Evolutionary conservation across 1,140 invertebrate species (phyloP).

Genomic region (Drosophila nikananu): DNA sequence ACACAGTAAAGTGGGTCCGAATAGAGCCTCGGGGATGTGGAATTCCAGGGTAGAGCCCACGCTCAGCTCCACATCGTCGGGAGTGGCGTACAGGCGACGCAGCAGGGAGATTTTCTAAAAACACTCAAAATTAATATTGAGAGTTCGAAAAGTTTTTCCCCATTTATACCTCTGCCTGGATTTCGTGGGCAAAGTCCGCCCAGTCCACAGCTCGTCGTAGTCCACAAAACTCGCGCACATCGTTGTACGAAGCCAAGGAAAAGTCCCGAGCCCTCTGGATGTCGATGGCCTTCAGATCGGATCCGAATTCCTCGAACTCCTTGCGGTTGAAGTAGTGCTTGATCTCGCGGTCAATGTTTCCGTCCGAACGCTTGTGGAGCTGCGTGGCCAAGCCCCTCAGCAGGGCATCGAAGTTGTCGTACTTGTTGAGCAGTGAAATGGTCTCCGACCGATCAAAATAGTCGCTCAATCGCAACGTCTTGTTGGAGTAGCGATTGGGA

Average conservation of each 20-base stretch:
- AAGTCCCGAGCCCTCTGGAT: constrained; percentile 96
- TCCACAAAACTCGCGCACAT: constrained; percentile 92
- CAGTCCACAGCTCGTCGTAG: constrained; percentile 90
- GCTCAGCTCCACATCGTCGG: constrained; percentile 95
- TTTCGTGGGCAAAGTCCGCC: constrained; percentile 90
- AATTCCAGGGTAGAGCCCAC: constrained; percentile 93
- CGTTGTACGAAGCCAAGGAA: constrained; percentile 93
- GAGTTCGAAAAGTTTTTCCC: no score
- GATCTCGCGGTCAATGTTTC: constrained; percentile 90
- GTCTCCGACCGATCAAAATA: constrained; percentile 88
- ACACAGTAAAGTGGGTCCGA: constrained; percentile 96
- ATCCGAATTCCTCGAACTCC: constrained; percentile 82
- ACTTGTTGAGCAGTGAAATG: constrained; percentile 86
- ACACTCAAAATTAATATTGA: not conserved
- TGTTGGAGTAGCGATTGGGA: constrained; percentile 87
- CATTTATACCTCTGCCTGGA: constrained; percentile 86
- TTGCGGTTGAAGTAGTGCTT: constrained; percentile 91
- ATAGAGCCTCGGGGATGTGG: constrained; percentile 90
- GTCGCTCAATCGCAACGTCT: constrained; percentile 90
- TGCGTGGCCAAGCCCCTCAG: constrained; percentile 90
- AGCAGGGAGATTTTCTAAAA: constrained; percentile 68
- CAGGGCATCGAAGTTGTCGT: constrained; percentile 89
- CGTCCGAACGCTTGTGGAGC: constrained; percentile 89
- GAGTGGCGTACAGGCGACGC: constrained; percentile 75
- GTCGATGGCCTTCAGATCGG: constrained; percentile 92